Evolutionary conservation across 2,888 invertebrate species (phyloP), one percentile per base, ranked within the genome.

Genomic region (Mechanitis messenoides): DNA sequence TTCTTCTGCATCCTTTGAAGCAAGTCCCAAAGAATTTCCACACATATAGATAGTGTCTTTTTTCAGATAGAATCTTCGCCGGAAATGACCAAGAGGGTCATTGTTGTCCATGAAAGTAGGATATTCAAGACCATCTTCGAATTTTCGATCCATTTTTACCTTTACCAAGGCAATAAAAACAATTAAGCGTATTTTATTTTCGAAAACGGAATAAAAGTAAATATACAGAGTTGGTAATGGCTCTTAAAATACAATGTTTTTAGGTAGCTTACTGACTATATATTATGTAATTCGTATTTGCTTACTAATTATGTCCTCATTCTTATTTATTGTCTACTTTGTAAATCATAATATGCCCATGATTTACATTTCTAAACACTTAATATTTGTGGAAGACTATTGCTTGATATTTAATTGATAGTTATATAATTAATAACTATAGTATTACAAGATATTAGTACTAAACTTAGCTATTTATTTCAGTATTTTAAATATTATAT

Each of bases 21-120:
- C 81, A 3, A 87, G 71, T 2, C 88, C 88, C n/a, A 88, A 64
- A 0, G 87, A 85, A 66, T 87, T 87, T 0, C 88, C 88, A 59
- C 85, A 85, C 78, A 88, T 75, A 71, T 88, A 87, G 33, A 85
- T 83, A 0, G 68, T 69, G 1, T 72, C 80, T 68, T 83, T 70
- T 33, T 77, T 81, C 42, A 81, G 45, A 62, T 78, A 83, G 68
- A 87, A 88, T n/a, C 83, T 74, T 12, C 77, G 73, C 46, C 80
- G 74, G 58, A 84, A 82, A 58, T 77, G 78, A 1, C 81, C 79
- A 3, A 88, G 70, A 12, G 69, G 69, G 64, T 88, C 87, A 57
- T 83, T 84, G 60, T 80, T 82, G 68, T 88, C 88, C 64, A 86
- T 60, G 20, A 72, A 67, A 62, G 74, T 76, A 0, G 85, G 71